A percentile compares a stretch with the other conserved stretches of the same genome.
Conservation (phyloP, 2,888 invertebrate genomes). For the Tetragonula carbonaria region DNA sequence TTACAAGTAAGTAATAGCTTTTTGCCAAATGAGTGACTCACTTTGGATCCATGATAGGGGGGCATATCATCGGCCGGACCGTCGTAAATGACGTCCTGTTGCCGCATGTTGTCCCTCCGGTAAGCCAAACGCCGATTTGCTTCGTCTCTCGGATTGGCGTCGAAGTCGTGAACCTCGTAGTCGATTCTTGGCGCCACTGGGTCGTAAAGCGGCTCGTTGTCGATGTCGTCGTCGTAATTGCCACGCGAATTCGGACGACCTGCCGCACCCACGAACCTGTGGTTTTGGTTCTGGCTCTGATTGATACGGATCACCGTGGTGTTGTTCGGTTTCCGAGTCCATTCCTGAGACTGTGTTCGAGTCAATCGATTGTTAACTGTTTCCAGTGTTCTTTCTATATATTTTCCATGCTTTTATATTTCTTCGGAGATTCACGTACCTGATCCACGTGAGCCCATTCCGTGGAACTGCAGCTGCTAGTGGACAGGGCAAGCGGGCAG, state of each 20-base stretch:
- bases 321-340: constrained; percentile 82
- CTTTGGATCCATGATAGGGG: constrained; percentile 75
- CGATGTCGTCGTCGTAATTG: constrained; percentile 75
- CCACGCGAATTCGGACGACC: constrained; percentile 62
- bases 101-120: constrained; percentile 74
- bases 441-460: constrained; percentile 81
- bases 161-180: constrained; percentile 82
- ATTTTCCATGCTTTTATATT: neutral
- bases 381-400: neutral
- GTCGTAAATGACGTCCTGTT: constrained; percentile 75
- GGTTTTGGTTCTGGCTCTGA: constrained; percentile 76
- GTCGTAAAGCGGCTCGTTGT: constrained; percentile 81
- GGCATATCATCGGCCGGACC: constrained; percentile 72
- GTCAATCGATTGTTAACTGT: neutral
- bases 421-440: constrained; percentile 65
- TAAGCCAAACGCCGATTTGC: constrained; percentile 78
- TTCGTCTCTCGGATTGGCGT: constrained; percentile 81
- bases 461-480: constrained; percentile 79
- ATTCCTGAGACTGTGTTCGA: constrained; percentile 75
- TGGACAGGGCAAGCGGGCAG: constrained; percentile 79
- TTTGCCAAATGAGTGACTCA: constrained; percentile 29
- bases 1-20: too few species aligned
- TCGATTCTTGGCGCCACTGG: constrained; percentile 80
- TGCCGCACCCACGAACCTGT: constrained; percentile 53
- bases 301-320: constrained; percentile 82